Base-by-base conservation (phyloP, 2,888 invertebrate genomes). In the Acleris cristana region DNA sequence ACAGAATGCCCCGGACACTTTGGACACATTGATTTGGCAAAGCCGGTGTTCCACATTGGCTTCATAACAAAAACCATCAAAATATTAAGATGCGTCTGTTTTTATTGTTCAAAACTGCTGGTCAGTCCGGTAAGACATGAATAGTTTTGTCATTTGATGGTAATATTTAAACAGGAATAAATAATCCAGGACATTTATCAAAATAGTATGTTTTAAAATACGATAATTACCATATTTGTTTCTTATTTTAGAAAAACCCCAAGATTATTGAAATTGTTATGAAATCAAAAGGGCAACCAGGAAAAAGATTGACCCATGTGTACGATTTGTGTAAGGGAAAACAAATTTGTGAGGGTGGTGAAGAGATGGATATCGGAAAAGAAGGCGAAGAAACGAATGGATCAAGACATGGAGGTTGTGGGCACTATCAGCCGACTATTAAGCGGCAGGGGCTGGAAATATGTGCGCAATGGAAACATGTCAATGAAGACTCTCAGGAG, bases 1-100 rank as follows among this genome's bases (percentile, higher is more conserved):
- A 97, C 98, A 0, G 99, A 99, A 87, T 99, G 99, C 86, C 99
- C 99, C 3, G 99, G 99, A 2, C 99, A 99, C 89, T 99, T 99
- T 92, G 99, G 99, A 4, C 99, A 99, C 86, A 97, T 99, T 79
- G 99, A 99, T 87, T 92, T 99, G 74, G 97, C 99, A 0, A 99
- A 99, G 87, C 99, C 99, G 21, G 99, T 99, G 0, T 99, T 98
- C 89, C 99, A 99, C 86, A 97, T 99, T 83, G 99, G 99, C 48
- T 99, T 99, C 82, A 94, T 99, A 61, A 98, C 98, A 44, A 99
- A 99, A 92, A 97, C 97, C 0, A 98, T 99, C 73, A 99, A 99
- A 92, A 95, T 99, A 69, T 91, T 99, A n/a, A 94, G 99, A 88
- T 99, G 99, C 90, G 99, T 99, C 23, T 99, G 99, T 86, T 99